Evolutionary conservation across 92 coral and sea anemone species (phyloP), one percentile per base, ranked within the genome.

Genomic region (Anthopleura xanthogrammica): DNA sequence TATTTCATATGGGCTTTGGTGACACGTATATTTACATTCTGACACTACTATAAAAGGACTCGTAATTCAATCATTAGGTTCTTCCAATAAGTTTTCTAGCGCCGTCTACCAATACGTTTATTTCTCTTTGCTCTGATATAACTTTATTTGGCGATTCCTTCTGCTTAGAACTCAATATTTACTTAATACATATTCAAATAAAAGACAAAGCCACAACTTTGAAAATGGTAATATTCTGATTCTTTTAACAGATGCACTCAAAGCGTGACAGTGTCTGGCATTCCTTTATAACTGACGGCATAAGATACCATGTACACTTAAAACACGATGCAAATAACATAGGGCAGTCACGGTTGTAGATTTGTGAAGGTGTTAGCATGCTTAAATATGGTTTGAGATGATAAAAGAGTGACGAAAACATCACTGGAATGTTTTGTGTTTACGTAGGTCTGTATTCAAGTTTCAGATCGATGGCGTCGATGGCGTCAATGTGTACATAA

Each of bases 21-120:
- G 74, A 68, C 42, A 68, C 74, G 17, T 68, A 22, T 3, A 68
- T 68, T 23, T 36, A 24, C 74, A 68, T 68, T 68, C 17, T 68
- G 74, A 68, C 74, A 68, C 74, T 68, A 68, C 74, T 68, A 68
- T 68, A 68, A 68, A 68, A 68, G 74, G 74, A 24, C 74, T 68
- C 74, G 74, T 68, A 68, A 68, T 29, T 12, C 43, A 68, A 68
- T 68, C 74, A 29, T 68, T 68, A 36, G 29, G 13, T 36, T 29
- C 74, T 24, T 68, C 16, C 43, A 68, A 68, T 68, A 68, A 2
- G 40, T 68, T 68, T 68, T 68, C 42, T 22, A 29, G 41, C 41
- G 42, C 74, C 16, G 43, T 68, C 42, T 68, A 68, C 42, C 41
- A 12, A 24, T 7, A 5, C 40, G 5, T 36, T 68, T 64, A 16